phyloP scores from a whole-genome alignment of 1,140 invertebrate genomes.

The Drosophila nasuta region DNA sequence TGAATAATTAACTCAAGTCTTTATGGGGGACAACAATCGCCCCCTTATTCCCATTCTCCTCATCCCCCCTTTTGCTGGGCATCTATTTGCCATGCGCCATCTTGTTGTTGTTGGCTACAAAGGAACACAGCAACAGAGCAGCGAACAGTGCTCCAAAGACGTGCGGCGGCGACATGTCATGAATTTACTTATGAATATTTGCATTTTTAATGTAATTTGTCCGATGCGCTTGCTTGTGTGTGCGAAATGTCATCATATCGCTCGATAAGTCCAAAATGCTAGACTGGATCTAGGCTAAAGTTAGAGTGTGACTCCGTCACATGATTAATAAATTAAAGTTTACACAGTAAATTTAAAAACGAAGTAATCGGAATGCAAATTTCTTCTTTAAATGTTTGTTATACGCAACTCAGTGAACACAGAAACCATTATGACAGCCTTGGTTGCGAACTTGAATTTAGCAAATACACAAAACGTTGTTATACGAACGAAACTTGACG shows the following conservation, averaged over 20 bases:
- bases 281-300: not conserved
- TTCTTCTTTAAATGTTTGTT: not conserved
- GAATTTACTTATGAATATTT: conserved; percentile 80
- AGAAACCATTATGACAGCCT: not conserved
- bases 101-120: conserved; percentile 69
- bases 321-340: not conserved
- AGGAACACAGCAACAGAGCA: conserved; percentile 46
- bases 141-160: conserved; percentile 32
- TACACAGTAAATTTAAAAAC: not conserved
- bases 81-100: conserved; percentile 74
- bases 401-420: not conserved
- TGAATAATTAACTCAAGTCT: conserved; percentile 82
- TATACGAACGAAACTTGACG: not conserved
- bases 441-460: not conserved
- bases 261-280: conserved; percentile 12
- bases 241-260: not conserved
- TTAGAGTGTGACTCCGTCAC: not conserved
- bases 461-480: not conserved
- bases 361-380: not conserved
- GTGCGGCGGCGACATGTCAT: conserved; percentile 71
- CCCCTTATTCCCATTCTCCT: not conserved
- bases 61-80: conserved; percentile 5
- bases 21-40: conserved; percentile 31
- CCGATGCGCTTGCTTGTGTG: conserved; percentile 34
- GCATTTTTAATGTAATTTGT: conserved; percentile 82